Evolutionary conservation across 1,140 invertebrate species (phyloP).

Genomic region (Lasioglossum albipes): DNA sequence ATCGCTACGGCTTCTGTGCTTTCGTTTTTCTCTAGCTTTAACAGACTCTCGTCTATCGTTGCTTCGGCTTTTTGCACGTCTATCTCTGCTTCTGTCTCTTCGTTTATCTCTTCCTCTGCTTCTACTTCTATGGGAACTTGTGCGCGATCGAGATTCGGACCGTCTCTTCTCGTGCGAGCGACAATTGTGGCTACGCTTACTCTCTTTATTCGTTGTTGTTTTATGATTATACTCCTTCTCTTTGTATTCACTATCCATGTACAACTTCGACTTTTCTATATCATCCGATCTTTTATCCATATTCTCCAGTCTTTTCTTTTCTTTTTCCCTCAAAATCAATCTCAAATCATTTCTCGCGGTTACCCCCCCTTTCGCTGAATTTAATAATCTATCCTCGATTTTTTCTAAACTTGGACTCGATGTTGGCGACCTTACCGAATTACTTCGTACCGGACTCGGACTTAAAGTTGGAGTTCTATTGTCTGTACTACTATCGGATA

Average conservation of each 20-base stretch:
- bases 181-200: slow-evolving; percentile 63
- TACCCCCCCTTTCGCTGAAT: slow-evolving; percentile 40
- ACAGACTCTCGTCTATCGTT: slow-evolving; percentile 71
- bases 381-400: slow-evolving; percentile 42
- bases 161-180: slow-evolving; percentile 68
- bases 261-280: slow-evolving; percentile 71
- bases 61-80: slow-evolving; percentile 65
- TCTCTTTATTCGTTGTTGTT: slow-evolving; percentile 61
- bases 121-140: slow-evolving; percentile 63
- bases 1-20: slow-evolving; percentile 71
- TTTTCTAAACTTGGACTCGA: slow-evolving; percentile 56
- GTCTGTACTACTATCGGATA: slow-evolving; percentile 81
- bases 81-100: slow-evolving; percentile 69
- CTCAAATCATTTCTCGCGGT: slow-evolving; percentile 77
- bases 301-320: slow-evolving; percentile 78
- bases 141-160: slow-evolving; percentile 55
- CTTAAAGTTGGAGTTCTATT: slow-evolving; percentile 78
- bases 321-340: slow-evolving; percentile 79
- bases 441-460: slow-evolving; percentile 65
- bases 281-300: slow-evolving; percentile 75
- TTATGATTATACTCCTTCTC: slow-evolving; percentile 68
- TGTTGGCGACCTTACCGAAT: slow-evolving; percentile 48
- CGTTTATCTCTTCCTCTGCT: slow-evolving; percentile 67
- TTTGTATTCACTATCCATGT: slow-evolving; percentile 73
- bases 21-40: slow-evolving; percentile 71